Base-by-base conservation (phyloP, 2,797 vertebrate species). In the Rhyacichthys aspro region DNA sequence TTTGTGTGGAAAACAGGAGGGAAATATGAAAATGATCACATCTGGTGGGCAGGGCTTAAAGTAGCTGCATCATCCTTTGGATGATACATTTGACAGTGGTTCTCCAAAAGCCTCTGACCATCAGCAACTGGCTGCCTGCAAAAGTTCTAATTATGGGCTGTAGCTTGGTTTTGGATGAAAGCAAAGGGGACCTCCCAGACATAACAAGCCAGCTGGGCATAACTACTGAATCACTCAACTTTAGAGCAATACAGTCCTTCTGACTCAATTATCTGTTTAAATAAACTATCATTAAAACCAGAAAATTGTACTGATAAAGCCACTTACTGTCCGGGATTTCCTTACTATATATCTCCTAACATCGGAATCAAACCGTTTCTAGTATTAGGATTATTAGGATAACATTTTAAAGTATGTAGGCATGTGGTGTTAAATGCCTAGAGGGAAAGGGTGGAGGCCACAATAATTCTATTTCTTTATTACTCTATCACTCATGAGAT, bases 131-230 rank as follows among this genome's bases (percentile, higher is more conserved):
- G 66, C 72, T 71, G 75, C 41, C 82, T 71, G 7, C 81, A 78
- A 58, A 83, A 63, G 55, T 17, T 78, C 74, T 90, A 91, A 93
- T 90, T 91, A 89, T 78, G 86, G 83, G 63, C 39, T 69, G 36
- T 5, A 63, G 60, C 66, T 43, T 50, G 78, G 59, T 52, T 81
- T 56, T 70, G 79, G 72, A 85, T 72, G 59, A 84, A 85, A 82
- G 67, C 62, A 82, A 67, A 73, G 64, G 74, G 79, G 82, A 82
- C 81, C 84, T 89, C 85, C 81, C 83, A 86, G 80, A 80, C 79
- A 78, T 84, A 76, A 88, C 70, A 85, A 77, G 77, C 74, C 80
- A 81, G 74, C 85, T 74, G 79, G 77, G 75, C 76, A 80, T 59
- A 70, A 45, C 70, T 67, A 69, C 66, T 68, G 45, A 74, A 84